Conservation (phyloP, 2,113 vertebrate species). For the Paracanthobrama guichenoti region DNA sequence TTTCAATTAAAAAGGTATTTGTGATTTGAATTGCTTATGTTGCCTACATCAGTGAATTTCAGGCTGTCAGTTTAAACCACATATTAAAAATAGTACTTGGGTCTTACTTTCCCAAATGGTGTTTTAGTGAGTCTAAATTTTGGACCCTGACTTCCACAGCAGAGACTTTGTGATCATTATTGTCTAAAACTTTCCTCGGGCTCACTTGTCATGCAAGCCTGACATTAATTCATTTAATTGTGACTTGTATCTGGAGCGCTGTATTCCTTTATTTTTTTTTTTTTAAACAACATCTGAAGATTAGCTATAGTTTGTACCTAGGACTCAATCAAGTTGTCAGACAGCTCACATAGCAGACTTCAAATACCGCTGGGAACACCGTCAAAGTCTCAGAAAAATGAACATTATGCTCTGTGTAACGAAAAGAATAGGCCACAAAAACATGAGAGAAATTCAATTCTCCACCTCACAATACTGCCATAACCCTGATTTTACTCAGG, state of each 20-base stretch:
- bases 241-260: conserved; percentile 56
- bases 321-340: conserved; percentile 58
- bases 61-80: no score
- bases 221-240: conserved; percentile 63
- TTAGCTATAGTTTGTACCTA: conserved; percentile 64
- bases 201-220: conserved; percentile 57
- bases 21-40: no score
- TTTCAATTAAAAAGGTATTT: no score
- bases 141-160: not conserved
- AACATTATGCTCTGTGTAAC: not conserved
- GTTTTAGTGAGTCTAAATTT: not conserved
- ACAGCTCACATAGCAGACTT: conserved; percentile 42
- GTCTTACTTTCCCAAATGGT: not conserved
- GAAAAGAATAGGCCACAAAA: conserved; percentile 23
- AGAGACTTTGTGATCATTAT: not conserved
- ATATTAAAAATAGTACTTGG: no score
- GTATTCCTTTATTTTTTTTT: conserved; percentile 34
- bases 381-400: not conserved
- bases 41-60: no score
- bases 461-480: conserved; percentile 22
- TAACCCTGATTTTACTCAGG: conserved; percentile 12
- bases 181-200: not conserved
- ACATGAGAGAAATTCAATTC: conserved; percentile 48
- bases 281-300: conserved; percentile 57
- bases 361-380: conserved; percentile 42